Conservation (phyloP, 2,888 invertebrate species). For the Rhodophaea formosa region DNA sequence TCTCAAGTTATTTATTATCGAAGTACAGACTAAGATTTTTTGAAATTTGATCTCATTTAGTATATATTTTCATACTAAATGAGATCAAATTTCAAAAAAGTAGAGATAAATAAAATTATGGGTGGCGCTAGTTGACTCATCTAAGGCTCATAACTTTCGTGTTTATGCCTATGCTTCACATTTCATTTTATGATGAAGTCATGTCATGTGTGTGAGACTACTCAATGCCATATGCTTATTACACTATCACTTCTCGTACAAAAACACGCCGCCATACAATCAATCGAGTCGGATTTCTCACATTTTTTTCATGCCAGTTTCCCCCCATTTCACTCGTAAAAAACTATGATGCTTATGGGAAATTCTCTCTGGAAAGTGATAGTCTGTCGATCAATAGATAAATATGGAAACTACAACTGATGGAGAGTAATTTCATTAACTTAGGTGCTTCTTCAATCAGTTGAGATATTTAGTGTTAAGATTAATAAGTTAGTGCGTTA, state of each 20-base stretch:
- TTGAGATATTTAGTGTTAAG: not conserved
- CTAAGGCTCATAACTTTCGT: too few relatives aligned
- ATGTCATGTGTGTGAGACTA: not conserved
- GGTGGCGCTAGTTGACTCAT: too few relatives aligned
- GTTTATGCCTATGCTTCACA: too few relatives aligned
- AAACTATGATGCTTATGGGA: conserved; percentile 1
- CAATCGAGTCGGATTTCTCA: not conserved
- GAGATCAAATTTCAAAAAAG: too few relatives aligned
- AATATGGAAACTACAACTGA: not conserved
- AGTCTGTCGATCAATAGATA: conserved; percentile 10
- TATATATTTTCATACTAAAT: too few relatives aligned
- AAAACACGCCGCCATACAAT: conserved; percentile 1
- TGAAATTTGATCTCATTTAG: too few relatives aligned
- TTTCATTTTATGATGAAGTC: too few relatives aligned
- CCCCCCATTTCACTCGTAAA: conserved; percentile 5
- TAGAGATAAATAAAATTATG: too few relatives aligned
- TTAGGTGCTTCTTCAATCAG: not conserved
- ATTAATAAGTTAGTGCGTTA: too few relatives aligned
- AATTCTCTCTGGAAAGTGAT: conserved; percentile 8
- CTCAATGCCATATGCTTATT: conserved; percentile 1
- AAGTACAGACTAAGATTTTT: too few relatives aligned
- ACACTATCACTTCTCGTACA: conserved; percentile 2
- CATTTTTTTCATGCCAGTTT: conserved; percentile 6
- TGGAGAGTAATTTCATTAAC: not conserved
- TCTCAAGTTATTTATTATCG: too few relatives aligned